phyloP scores from a whole-genome alignment of 2,797 vertebrate species.

The Anolis apletophallus region DNA sequence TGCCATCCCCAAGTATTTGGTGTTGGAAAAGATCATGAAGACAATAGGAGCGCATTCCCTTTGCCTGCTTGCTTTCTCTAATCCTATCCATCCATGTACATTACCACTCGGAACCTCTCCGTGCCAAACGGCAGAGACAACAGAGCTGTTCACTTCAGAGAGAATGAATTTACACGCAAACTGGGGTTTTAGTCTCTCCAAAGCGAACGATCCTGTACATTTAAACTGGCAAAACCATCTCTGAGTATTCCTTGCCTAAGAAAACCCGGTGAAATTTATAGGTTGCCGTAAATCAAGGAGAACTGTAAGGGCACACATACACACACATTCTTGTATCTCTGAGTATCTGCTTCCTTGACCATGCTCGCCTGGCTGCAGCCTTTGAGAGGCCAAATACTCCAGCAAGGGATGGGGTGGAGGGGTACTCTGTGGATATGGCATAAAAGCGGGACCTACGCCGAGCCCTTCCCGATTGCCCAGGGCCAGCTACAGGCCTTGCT shows the following conservation, averaged over 20 bases:
- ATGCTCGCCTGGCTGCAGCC: not conserved
- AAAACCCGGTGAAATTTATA: too few species aligned
- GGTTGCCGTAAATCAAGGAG: too few species aligned
- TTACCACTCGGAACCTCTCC: not conserved
- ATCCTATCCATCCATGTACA: not conserved
- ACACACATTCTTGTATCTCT: not conserved
- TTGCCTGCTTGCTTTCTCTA: not conserved
- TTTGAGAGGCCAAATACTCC: not conserved
- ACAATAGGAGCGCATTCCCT: constrained; percentile 6
- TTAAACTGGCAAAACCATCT: too few species aligned
- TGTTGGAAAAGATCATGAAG: not conserved
- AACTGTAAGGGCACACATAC: too few species aligned
- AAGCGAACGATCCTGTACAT: not conserved
- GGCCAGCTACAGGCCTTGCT: not conserved
- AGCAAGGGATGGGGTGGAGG: too few species aligned
- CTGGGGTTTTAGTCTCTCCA: not conserved
- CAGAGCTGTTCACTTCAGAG: not conserved
- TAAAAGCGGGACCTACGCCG: not conserved
- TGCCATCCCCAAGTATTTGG: constrained; percentile 31
- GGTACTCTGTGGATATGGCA: not conserved
- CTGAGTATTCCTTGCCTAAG: too few species aligned
- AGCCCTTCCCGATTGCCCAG: constrained; percentile 10
- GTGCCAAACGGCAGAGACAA: not conserved
- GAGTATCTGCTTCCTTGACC: not conserved
- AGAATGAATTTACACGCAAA: not conserved